phyloP scores from a whole-genome alignment of 2,797 vertebrate genomes.

The Oreortyx pictus region DNA sequence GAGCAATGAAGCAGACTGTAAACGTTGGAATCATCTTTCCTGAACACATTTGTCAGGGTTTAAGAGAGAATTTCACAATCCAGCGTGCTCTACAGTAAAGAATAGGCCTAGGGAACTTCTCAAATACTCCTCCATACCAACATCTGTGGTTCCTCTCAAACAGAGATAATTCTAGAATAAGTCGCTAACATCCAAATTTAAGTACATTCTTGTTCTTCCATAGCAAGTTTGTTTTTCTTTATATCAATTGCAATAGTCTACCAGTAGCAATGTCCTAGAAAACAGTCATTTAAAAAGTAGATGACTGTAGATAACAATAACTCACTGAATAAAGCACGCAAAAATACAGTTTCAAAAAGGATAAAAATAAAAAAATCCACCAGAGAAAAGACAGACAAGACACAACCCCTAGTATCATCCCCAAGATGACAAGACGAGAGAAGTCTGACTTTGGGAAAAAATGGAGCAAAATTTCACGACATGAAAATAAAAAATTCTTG shows the following conservation, averaged over 20 bases:
- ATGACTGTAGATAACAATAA: background rate
- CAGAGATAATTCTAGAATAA: background rate
- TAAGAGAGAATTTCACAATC: accelerated
- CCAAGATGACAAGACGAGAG: background rate
- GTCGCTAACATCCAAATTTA: background rate
- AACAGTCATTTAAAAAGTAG: background rate
- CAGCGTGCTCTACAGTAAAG: background rate
- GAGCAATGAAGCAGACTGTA: background rate
- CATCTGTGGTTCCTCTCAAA: background rate
- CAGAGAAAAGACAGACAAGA: background rate
- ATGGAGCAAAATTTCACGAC: background rate
- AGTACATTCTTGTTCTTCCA: background rate
- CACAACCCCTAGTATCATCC: background rate
- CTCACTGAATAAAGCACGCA: background rate
- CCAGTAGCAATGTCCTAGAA: background rate
- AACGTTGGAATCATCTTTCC: background rate
- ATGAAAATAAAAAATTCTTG: background rate
- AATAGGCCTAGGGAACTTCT: background rate
- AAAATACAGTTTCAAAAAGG: background rate
- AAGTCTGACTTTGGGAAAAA: background rate
- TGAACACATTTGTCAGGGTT: background rate
- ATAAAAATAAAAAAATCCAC: too few species aligned
- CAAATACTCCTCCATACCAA: background rate
- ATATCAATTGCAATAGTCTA: background rate
- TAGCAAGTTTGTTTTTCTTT: background rate